These are phyloP conservation scores for Tipula lateralis DNA, from an alignment of 2,888 invertebrate genomes.

Conservation along the genomic window DNA sequence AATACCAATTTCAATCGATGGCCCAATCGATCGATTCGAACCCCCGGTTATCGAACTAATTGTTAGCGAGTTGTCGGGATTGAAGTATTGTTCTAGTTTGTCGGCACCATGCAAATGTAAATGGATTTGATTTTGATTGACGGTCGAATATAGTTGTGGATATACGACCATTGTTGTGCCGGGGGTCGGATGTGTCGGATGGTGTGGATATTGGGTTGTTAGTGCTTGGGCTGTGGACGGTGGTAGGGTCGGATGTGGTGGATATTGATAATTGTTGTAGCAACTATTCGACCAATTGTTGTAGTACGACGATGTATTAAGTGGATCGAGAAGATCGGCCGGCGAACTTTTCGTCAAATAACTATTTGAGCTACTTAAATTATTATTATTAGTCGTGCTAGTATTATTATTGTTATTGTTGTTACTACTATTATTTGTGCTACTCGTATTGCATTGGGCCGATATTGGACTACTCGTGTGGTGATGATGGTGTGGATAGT, in stretches of 20 bases:
- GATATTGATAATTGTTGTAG: conserved; percentile 69
- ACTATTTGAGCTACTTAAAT: not conserved
- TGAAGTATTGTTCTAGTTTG: conserved; percentile 61
- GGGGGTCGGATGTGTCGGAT: conserved; percentile 48
- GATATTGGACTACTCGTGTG: conserved; percentile 35
- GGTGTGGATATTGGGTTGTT: conserved; percentile 40
- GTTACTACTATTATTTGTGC: not conserved
- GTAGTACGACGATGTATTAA: conserved; percentile 43
- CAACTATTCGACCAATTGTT: conserved; percentile 57
- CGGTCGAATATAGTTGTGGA: conserved; percentile 76
- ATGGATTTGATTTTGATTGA: conserved; percentile 83
- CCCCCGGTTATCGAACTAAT: conserved; percentile 52
- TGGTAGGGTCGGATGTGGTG: conserved; percentile 55
- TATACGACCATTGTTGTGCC: conserved; percentile 66
- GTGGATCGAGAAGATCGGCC: conserved; percentile 38
- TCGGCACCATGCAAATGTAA: conserved; percentile 69
- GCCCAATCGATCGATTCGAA: conserved; percentile 46
- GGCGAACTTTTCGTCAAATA: not conserved
- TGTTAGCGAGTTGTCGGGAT: conserved; percentile 54
- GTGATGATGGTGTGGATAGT: conserved; percentile 49
- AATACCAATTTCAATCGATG: conserved; percentile 53
- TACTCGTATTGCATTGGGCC: not conserved
- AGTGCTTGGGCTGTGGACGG: conserved; percentile 41
- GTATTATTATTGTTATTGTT: conserved; percentile 36
- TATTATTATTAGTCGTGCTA: conserved; percentile 37